These are phyloP conservation scores for Mallotus villosus DNA, from an alignment of 2,797 vertebrate genomes.

Conservation along the genomic window DNA sequence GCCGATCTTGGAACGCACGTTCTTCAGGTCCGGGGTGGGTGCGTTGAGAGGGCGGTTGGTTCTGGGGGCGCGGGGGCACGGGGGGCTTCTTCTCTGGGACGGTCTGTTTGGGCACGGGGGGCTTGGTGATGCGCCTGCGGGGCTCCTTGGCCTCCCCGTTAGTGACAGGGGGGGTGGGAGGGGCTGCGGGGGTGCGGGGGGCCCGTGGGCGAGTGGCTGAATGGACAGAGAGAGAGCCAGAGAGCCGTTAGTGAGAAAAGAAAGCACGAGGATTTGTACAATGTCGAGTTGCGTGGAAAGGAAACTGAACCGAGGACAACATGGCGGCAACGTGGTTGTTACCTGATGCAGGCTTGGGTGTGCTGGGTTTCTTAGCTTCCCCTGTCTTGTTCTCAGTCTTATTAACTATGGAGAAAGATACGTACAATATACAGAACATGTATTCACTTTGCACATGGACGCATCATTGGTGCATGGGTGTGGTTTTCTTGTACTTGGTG, in stretches of 20 bases:
- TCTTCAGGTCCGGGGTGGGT: constrained; percentile 86
- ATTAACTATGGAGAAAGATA: constrained; percentile 64
- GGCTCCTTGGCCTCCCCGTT: constrained; percentile 58
- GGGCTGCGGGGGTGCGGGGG: constrained; percentile 51
- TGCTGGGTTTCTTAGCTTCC: constrained; percentile 81
- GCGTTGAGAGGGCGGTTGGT: constrained; percentile 73
- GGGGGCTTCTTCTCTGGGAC: constrained; percentile 76
- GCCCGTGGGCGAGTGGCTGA: constrained; percentile 49
- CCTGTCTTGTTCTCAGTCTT: constrained; percentile 82
- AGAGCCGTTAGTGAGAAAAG: background rate
- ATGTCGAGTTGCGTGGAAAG: background rate
- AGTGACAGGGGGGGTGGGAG: constrained; percentile 59
- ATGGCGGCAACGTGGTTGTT: constrained; percentile 4
- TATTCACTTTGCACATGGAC: no score
- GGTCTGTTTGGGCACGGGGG: constrained; percentile 74
- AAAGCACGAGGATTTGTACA: background rate
- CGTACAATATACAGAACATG: background rate
- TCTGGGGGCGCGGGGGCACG: constrained; percentile 64
- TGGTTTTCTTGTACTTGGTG: background rate
- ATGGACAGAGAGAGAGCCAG: background rate
- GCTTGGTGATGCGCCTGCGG: constrained; percentile 76
- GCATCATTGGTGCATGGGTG: no score
- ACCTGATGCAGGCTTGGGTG: constrained; percentile 81
- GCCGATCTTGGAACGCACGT: constrained; percentile 94
- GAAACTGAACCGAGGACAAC: background rate